Base-by-base conservation (phyloP, 1,140 invertebrate species). In the Contarinia nasturtii region DNA sequence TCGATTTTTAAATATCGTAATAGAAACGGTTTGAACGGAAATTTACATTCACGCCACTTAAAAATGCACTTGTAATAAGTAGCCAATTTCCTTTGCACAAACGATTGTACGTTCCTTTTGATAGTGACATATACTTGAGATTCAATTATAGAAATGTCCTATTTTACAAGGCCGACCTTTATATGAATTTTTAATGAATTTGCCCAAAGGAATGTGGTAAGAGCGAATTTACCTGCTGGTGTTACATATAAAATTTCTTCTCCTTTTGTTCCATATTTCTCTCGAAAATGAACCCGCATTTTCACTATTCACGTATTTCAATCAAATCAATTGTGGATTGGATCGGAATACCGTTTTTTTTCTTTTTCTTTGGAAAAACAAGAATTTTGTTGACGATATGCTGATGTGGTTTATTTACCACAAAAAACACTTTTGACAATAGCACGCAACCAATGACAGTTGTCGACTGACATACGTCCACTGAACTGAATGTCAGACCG, bases 211-310 rank as follows among this genome's bases (percentile, higher is more conserved):
- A 34, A 46, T 33, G 27, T 33, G 22, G 17, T 34, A 47, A 12
- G n/a, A 17, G 20, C n/a, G n/a, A 34, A 44, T 49, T 59, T 33
- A 63, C 61, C 61, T 53, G 57, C 61, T 46, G 61, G 61, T 41
- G 61, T 63, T 42, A 64, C 61, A 57, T 64, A 64, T 2, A 64
- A 54, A 45, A 64, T 58, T 51, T 64, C 61, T 51, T 63, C 61
- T 19, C 61, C 61, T 53, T 58, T 61, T 22, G 58, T 57, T 19
- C 60, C 61, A 50, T 64, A 64, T 45, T 63, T 58, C 22, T 64
- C 61, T 22, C 61, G 58, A 55, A 64, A 64, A 55, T 64, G 61
- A 46, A 64, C 60, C 53, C 60, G 62, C 61, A 64, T 64, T 41
- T 22, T 33, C 22, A 19, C n/a, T 21, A 11, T 18, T n/a, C 22